Evolutionary conservation across 2,888 invertebrate genomes (phyloP).

Genomic region (Laspeyria flexula): DNA sequence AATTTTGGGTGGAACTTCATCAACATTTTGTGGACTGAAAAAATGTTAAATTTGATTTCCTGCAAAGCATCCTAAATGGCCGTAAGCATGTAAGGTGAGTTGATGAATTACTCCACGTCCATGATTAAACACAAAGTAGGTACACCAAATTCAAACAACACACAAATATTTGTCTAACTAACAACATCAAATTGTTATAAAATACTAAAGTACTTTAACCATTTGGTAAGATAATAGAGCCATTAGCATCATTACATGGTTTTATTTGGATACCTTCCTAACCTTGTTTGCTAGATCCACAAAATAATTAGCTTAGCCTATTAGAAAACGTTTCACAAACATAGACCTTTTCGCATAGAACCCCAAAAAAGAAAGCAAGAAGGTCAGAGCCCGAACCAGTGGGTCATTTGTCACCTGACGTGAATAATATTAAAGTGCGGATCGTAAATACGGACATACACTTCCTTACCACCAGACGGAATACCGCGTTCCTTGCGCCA

Average conservation of each 20-base stretch:
- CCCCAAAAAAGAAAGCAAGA: slow-evolving; percentile 66
- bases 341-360: slow-evolving; percentile 27
- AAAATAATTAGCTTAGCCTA: not conserved
- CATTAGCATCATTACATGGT: not conserved
- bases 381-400: slow-evolving; percentile 73
- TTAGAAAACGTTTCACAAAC: slow-evolving; percentile 11
- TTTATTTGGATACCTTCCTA: not conserved
- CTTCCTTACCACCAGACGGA: slow-evolving; percentile 47
- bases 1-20: too few relatives aligned
- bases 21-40: too few relatives aligned
- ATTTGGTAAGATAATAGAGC: too few relatives aligned
- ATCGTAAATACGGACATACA: slow-evolving; percentile 40
- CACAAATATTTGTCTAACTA: too few relatives aligned
- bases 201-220: too few relatives aligned
- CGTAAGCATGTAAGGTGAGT: too few relatives aligned
- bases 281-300: not conserved
- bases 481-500: slow-evolving; percentile 25
- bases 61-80: too few relatives aligned
- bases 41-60: too few relatives aligned
- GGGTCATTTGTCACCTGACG: slow-evolving; percentile 60
- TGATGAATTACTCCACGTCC: too few relatives aligned
- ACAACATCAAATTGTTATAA: too few relatives aligned
- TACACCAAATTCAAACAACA: too few relatives aligned
- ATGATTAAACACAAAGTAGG: too few relatives aligned
- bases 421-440: slow-evolving; percentile 63